Base-by-base conservation (phyloP, 2,797 vertebrate species). In the Sphenodon punctatus region DNA sequence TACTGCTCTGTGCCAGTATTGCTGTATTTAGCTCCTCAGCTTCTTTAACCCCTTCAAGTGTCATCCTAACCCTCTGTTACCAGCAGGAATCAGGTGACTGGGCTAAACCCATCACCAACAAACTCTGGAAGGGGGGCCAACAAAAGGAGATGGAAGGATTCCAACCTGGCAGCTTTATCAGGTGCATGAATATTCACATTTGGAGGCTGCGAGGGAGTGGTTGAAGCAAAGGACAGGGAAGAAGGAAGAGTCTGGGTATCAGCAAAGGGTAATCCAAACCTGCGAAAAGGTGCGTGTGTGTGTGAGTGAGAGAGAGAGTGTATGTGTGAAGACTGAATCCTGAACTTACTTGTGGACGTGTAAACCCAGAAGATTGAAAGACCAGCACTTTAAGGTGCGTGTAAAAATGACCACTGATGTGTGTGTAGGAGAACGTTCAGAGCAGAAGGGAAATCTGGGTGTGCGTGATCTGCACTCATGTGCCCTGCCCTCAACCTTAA, bases 11-110 rank as follows among this genome's bases (percentile, higher is more conserved):
- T 56, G 25, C 38, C 59, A 81, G 22, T 19, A 45, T 25, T n/a
- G 51, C 1, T 25, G 19, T 5, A 73, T 1, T 11, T 87, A 71
- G 55, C 23, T 60, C 32, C 32, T 38, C 13, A 8, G 53, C 41
- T 65, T 46, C 66, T 89, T 41, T 79, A 89, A 84, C 77, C 43
- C 59, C 69, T 74, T 58, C 39, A 30, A 41, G 39, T 41, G 39
- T 8, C 39, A 8, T 25, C 58, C 56, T 51, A 64, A 42, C 49
- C n/a, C 42, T 27, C 43, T 71, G 49, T 48, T 39, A 20, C 13
- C 36, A 48, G 27, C 25, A 39, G 25, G 39, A 48, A 45, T 65
- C 43, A 63, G 67, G 43, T 27, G 70, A 64, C 56, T 80, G 43
- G 9, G 65, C 8, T 56, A 75, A 87, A 46, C 32, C 39, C 58